phyloP scores from a whole-genome alignment of 2,888 invertebrate genomes.

The Platycheirus albimanus region DNA sequence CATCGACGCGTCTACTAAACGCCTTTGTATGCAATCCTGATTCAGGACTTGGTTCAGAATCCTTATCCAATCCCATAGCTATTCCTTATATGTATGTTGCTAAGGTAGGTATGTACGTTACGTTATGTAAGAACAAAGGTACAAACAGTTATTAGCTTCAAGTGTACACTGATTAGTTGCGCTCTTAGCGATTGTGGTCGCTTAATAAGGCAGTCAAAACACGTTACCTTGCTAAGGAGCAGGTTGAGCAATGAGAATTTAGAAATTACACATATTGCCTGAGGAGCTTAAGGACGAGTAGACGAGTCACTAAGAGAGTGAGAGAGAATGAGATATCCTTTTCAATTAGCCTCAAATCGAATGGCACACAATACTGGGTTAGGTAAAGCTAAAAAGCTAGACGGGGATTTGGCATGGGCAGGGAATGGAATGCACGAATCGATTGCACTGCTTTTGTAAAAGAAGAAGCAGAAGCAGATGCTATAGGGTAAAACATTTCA shows the following conservation, averaged over 20 bases:
- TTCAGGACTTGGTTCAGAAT: constrained; percentile 51
- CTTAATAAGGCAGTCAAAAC: constrained; percentile 63
- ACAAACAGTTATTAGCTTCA: constrained; percentile 67
- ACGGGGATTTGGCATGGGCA: constrained; percentile 15
- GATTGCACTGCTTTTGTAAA: constrained; percentile 36
- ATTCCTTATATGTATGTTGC: constrained; percentile 18
- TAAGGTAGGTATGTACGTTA: no score
- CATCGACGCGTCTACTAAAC: constrained; percentile 69
- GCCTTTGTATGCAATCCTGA: constrained; percentile 54
- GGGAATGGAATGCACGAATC: constrained; percentile 46
- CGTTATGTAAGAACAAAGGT: constrained; percentile 56
- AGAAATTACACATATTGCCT: constrained; percentile 59
- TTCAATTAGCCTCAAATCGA: constrained; percentile 72
- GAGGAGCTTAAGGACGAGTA: constrained; percentile 1
- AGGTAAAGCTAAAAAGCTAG: constrained; percentile 11
- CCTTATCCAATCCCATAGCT: constrained; percentile 5
- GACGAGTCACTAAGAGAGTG: neutral
- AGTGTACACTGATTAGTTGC: constrained; percentile 62
- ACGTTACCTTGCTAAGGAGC: constrained; percentile 66
- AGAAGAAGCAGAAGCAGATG: constrained; percentile 1
- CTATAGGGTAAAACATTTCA: constrained; percentile 27
- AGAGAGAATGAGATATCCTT: constrained; percentile 57
- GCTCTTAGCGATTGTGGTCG: constrained; percentile 51
- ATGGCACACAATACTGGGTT: constrained; percentile 57
- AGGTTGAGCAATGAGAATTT: constrained; percentile 49